A percentile compares a stretch with the other conserved stretches of the same genome.
Conservation (phyloP, 2,888 invertebrate genomes). For the Drosophila rellima region DNA sequence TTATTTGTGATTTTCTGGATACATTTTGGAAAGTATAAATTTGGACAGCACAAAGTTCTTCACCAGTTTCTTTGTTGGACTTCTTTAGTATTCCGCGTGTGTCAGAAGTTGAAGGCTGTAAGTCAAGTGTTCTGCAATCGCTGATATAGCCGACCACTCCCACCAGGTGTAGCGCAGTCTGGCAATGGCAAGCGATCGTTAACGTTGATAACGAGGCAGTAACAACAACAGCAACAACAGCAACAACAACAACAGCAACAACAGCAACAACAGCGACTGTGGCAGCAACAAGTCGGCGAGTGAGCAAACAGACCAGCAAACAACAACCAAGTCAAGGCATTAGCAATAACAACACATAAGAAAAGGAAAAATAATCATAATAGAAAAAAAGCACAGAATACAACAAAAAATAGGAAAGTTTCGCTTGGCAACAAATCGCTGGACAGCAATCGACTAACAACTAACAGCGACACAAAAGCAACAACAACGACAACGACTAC, state of each 20-base stretch:
- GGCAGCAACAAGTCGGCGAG: slow-evolving; percentile 51
- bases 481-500: slow-evolving; percentile 22
- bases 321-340: slow-evolving; percentile 60
- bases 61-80: not conserved
- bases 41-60: too few species aligned
- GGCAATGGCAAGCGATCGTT: slow-evolving; percentile 67
- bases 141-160: slow-evolving; percentile 33
- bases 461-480: slow-evolving; percentile 28
- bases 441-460: slow-evolving; percentile 52
- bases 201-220: slow-evolving; percentile 60
- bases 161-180: slow-evolving; percentile 51
- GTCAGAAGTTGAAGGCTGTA: not conserved
- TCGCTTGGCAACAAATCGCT: slow-evolving; percentile 64
- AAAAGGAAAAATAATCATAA: slow-evolving; percentile 32
- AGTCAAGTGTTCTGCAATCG: not conserved
- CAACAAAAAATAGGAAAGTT: slow-evolving; percentile 56
- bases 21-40: too few species aligned
- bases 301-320: slow-evolving; percentile 59
- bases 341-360: slow-evolving; percentile 49
- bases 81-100: not conserved
- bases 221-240: slow-evolving; percentile 28
- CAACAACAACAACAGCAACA: slow-evolving; percentile 15
- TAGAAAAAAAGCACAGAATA: slow-evolving; percentile 10
- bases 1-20: too few species aligned
- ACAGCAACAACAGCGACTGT: slow-evolving; percentile 30